Evolutionary conservation across 2,113 vertebrate species (phyloP).

Genomic region (Xyrauchen texanus): DNA sequence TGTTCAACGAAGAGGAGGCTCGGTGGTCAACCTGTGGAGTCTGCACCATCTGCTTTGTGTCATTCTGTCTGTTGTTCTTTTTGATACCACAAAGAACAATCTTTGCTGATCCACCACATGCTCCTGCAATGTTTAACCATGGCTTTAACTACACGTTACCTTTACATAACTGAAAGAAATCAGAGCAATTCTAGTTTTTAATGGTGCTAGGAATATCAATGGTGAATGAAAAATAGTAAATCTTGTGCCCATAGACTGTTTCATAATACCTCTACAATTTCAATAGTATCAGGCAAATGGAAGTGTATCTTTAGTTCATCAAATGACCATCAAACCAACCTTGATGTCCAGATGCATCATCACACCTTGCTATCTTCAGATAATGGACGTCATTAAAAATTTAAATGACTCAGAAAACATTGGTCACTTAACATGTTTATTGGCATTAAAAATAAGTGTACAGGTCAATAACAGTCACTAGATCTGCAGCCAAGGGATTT

Average conservation of each 20-base stretch:
- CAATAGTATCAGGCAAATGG: not conserved
- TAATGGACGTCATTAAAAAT: not conserved
- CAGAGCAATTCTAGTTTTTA: not conserved
- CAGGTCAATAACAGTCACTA: not conserved
- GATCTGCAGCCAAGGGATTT: not conserved
- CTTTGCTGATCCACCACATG: constrained; percentile 23
- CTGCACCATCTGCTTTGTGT: not conserved
- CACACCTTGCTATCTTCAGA: not conserved
- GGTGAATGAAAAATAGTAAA: not conserved
- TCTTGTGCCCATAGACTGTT: not conserved
- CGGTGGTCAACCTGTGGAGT: constrained; percentile 27
- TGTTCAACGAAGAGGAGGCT: constrained; percentile 13
- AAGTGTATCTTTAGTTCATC: not conserved
- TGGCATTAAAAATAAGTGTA: not conserved
- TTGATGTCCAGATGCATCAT: constrained; percentile 14
- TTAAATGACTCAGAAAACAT: constrained; percentile 10
- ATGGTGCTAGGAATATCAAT: not conserved
- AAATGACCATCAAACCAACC: constrained; percentile 1
- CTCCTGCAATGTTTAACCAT: constrained; percentile 47
- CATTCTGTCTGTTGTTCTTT: not conserved
- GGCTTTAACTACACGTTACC: not conserved
- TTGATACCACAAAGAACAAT: not conserved
- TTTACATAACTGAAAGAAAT: not conserved
- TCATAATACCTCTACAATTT: not conserved
- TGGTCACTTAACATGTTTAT: constrained; percentile 20